Evolutionary conservation across 2,888 invertebrate species (phyloP).

Genomic region (Argyra leucocephala): DNA sequence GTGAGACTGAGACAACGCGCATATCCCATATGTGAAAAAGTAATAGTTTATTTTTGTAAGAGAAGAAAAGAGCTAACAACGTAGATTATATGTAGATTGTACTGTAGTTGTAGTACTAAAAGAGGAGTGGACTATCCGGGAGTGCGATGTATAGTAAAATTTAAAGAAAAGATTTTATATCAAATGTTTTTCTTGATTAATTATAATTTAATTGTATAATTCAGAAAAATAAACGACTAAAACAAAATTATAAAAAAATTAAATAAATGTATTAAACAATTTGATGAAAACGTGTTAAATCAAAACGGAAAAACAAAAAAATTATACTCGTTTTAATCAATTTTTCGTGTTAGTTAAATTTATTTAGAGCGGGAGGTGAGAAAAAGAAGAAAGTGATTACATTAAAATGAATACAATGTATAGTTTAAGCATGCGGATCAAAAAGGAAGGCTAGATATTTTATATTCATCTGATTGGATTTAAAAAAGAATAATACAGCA

Average conservation of each 20-base stretch:
- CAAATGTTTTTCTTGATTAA: not conserved
- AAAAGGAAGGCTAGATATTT: not conserved
- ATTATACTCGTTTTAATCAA: not conserved
- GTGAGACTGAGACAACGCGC: not conserved
- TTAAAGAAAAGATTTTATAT: not conserved
- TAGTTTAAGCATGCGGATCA: constrained; percentile 3
- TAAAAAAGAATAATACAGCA: not conserved
- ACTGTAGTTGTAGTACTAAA: constrained; percentile 6
- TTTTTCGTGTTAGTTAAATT: not conserved
- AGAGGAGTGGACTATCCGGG: not conserved
- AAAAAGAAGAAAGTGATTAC: not conserved
- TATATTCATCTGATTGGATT: constrained; percentile 6
- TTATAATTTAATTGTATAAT: not conserved
- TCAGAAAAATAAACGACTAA: not conserved
- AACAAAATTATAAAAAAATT: not conserved
- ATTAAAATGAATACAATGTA: constrained; percentile 1
- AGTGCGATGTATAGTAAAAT: constrained; percentile 4
- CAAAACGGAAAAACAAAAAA: not conserved
- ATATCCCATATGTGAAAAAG: not conserved
- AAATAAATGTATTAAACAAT: not conserved
- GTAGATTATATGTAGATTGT: no score
- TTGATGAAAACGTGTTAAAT: not conserved
- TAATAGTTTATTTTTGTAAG: not conserved
- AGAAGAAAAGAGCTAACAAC: constrained; percentile 3
- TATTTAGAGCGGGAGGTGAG: constrained; percentile 6